Evolutionary conservation across 2,797 vertebrate genomes (phyloP).

Genomic region (Champsocephalus esox): DNA sequence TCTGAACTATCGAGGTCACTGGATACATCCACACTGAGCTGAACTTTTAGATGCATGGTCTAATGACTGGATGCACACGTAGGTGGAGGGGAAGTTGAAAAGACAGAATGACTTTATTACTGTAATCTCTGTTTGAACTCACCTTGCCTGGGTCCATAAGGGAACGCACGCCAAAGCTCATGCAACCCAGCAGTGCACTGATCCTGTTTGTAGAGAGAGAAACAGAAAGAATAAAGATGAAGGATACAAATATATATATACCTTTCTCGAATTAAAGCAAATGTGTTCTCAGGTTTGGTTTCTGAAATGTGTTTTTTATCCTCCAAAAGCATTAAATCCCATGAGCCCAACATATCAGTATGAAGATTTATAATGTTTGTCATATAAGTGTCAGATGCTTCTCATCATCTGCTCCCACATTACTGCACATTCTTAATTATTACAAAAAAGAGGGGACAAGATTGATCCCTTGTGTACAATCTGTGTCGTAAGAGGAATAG

Average conservation of each 20-base stretch:
- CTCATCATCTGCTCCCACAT: not conserved
- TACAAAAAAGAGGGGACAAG: not conserved
- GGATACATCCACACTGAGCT: slow-evolving; percentile 65
- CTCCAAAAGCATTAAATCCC: slow-evolving; percentile 8
- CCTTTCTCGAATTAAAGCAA: slow-evolving; percentile 22
- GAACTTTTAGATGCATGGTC: slow-evolving; percentile 66
- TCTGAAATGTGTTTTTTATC: slow-evolving; percentile 33
- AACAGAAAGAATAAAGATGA: slow-evolving; percentile 35
- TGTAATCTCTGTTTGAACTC: slow-evolving; percentile 32
- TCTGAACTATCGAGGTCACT: slow-evolving; percentile 70
- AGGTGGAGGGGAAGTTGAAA: slow-evolving; percentile 29
- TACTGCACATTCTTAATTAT: slow-evolving; percentile 6
- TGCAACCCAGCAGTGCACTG: slow-evolving; percentile 87
- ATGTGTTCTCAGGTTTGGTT: slow-evolving; percentile 21
- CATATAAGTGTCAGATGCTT: slow-evolving; percentile 16
- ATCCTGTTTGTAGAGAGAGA: slow-evolving; percentile 60
- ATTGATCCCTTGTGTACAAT: slow-evolving; percentile 10
- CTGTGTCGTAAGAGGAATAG: not conserved
- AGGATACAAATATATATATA: slow-evolving; percentile 46
- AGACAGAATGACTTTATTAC: slow-evolving; percentile 19
- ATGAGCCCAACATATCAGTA: slow-evolving; percentile 7
- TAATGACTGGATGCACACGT: slow-evolving; percentile 34
- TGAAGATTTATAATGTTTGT: slow-evolving; percentile 14
- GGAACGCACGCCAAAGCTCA: slow-evolving; percentile 92
- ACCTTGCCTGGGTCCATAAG: slow-evolving; percentile 88